A percentile compares a stretch with the other conserved stretches of the same genome.
Conservation (phyloP, 1,140 invertebrate species). For the Cyclargus thomasi region DNA sequence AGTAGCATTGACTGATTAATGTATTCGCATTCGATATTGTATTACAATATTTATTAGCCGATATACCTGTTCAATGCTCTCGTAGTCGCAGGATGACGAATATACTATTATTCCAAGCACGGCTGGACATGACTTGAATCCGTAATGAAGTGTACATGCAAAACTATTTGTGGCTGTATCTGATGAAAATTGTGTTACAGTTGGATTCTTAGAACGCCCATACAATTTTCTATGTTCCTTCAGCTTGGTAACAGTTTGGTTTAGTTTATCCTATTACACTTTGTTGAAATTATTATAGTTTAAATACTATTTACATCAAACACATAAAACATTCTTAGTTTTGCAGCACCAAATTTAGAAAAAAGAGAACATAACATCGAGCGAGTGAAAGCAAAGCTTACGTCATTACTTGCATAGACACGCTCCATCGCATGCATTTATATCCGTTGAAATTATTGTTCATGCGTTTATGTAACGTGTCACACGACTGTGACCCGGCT, state of each 20-base stretch:
- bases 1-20: slow-evolving; percentile 11
- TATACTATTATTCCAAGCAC: slow-evolving; percentile 14
- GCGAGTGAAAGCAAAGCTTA: slow-evolving; percentile 50
- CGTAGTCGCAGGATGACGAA: slow-evolving; percentile 12
- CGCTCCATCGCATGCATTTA: slow-evolving; percentile 41
- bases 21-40: slow-evolving; percentile 13
- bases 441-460: slow-evolving; percentile 32
- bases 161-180: background rate
- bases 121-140: background rate
- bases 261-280: no score
- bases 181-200: background rate
- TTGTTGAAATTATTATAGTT: no score
- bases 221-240: no score
- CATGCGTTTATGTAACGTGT: slow-evolving; percentile 37
- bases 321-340: no score
- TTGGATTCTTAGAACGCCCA: background rate
- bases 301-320: no score
- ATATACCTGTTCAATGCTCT: slow-evolving; percentile 15
- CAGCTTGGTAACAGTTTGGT: no score
- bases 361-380: slow-evolving; percentile 7
- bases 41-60: slow-evolving; percentile 12
- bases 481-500: slow-evolving; percentile 19
- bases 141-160: slow-evolving; percentile 5
- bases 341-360: no score
- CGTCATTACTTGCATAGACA: slow-evolving; percentile 51